A percentile compares a stretch with the other conserved stretches of the same genome.
Conservation (phyloP, 2,113 vertebrate species). For the Erinaceus europaeus region DNA sequence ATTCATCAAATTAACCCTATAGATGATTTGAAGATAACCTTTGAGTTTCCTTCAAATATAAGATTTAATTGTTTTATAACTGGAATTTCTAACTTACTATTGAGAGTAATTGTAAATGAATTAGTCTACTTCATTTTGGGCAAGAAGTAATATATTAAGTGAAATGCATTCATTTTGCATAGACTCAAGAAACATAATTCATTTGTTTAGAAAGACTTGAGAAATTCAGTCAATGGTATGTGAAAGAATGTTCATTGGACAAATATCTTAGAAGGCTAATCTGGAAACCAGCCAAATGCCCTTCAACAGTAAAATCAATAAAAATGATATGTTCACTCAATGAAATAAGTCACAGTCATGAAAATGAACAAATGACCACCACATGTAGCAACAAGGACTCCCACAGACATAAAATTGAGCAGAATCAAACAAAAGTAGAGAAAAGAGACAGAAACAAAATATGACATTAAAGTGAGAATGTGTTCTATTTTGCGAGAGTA, state of each 20-base stretch:
- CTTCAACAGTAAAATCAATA: neutral
- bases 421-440: neutral
- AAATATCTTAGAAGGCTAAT: neutral
- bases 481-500: neutral
- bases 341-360: neutral
- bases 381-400: neutral
- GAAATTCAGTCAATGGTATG: neutral
- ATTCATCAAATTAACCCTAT: neutral
- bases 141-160: neutral
- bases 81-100: neutral
- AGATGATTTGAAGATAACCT: neutral
- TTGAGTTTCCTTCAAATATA: neutral
- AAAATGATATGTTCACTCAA: neutral
- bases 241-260: neutral
- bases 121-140: neutral
- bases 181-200: neutral
- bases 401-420: neutral
- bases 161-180: neutral
- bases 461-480: neutral
- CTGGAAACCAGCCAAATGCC: neutral
- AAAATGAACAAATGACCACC: neutral
- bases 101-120: constrained; percentile 8
- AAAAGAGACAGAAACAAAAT: neutral
- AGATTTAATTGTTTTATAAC: neutral
- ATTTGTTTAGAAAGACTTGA: neutral